A percentile compares a stretch with the other conserved stretches of the same genome.
Conservation (phyloP, 2,113 vertebrate species). For the Muscicapa adusta region DNA sequence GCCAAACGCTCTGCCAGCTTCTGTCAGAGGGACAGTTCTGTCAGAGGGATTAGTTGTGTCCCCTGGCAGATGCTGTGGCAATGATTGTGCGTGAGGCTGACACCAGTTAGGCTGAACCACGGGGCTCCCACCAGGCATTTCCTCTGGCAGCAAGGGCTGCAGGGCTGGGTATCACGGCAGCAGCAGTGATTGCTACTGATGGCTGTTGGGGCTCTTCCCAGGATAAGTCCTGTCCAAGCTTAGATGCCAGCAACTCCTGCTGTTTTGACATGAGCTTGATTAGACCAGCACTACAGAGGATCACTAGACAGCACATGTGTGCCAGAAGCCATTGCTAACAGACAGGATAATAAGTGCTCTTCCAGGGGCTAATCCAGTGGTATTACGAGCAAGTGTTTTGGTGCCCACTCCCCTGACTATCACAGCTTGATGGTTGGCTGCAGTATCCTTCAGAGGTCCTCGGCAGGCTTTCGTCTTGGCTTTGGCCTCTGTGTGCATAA, state of each 20-base stretch:
- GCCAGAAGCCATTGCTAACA: conserved; percentile 30
- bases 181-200: not conserved
- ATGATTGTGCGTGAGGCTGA: not conserved
- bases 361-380: not conserved
- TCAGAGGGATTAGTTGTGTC: not conserved
- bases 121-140: not conserved
- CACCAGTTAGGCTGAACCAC: not conserved
- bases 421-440: not conserved
- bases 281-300: not conserved
- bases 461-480: not conserved
- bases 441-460: not conserved
- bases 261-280: conserved; percentile 47
- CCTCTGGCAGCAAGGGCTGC: not conserved
- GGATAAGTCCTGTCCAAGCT: not conserved
- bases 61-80: not conserved
- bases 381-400: not conserved
- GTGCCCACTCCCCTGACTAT: not conserved
- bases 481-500: accelerated
- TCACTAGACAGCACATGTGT: not conserved
- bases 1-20: accelerated
- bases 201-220: conserved; percentile 44
- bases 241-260: conserved; percentile 46
- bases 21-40: not conserved
- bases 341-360: not conserved
- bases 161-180: not conserved